Evolutionary conservation across 2,797 vertebrate species (phyloP).

Genomic region (Urophycis tenuis): DNA sequence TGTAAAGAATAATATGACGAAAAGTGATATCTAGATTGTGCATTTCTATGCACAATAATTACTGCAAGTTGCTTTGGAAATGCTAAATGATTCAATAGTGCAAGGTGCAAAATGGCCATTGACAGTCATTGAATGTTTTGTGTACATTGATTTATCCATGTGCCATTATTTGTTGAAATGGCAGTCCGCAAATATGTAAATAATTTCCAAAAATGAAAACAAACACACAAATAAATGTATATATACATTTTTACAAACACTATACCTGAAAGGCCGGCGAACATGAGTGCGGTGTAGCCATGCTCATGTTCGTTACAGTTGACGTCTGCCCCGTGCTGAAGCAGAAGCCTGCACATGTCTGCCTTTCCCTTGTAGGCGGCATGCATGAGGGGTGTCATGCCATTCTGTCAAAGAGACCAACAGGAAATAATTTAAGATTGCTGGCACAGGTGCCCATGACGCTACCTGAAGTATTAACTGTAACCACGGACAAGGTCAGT

Average conservation of each 20-base stretch:
- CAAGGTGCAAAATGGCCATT: too few species aligned
- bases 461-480: neutral
- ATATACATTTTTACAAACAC: neutral
- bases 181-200: too few species aligned
- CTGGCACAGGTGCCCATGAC: too few species aligned
- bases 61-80: too few species aligned
- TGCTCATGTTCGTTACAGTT: conserved; percentile 96
- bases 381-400: conserved; percentile 98
- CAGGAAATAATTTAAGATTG: neutral
- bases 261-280: conserved; percentile 91
- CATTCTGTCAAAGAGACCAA: conserved; percentile 71
- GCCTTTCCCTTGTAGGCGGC: conserved; percentile 93
- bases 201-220: neutral
- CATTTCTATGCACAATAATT: too few species aligned
- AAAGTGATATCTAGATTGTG: too few species aligned
- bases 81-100: too few species aligned
- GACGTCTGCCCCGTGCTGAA: conserved; percentile 90
- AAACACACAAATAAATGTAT: neutral
- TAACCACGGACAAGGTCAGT: neutral
- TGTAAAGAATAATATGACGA: too few species aligned
- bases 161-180: neutral
- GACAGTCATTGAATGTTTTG: neutral
- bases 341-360: conserved; percentile 87
- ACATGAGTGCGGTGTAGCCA: conserved; percentile 96
- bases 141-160: neutral